Evolutionary conservation across 2,797 vertebrate species (phyloP).

Genomic region (Macropodus opercularis): DNA sequence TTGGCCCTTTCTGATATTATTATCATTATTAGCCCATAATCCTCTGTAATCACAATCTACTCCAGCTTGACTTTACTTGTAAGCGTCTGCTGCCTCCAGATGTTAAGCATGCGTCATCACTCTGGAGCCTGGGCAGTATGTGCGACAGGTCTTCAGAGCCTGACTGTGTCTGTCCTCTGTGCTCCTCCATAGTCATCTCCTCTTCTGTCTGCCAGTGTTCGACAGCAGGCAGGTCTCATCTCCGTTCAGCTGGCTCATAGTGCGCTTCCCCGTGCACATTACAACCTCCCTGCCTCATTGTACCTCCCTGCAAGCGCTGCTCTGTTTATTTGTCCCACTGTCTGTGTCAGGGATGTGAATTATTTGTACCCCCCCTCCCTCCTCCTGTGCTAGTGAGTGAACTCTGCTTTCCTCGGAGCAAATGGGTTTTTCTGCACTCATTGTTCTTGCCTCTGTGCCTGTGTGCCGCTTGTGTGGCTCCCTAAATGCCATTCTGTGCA

Average conservation of each 20-base stretch:
- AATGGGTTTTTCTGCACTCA: constrained; percentile 67
- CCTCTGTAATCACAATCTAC: background rate
- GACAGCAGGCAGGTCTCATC: constrained; percentile 77
- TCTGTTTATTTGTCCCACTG: constrained; percentile 64
- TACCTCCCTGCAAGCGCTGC: constrained; percentile 61
- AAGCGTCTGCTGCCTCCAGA: constrained; percentile 8
- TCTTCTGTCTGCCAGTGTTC: constrained; percentile 76
- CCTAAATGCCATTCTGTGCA: constrained; percentile 61
- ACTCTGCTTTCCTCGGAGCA: constrained; percentile 66
- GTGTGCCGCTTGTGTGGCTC: constrained; percentile 70
- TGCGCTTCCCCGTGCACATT: too few relatives aligned
- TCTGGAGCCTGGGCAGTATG: constrained; percentile 7
- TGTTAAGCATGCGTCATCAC: constrained; percentile 14
- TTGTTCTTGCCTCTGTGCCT: constrained; percentile 68
- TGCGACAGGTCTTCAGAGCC: constrained; percentile 37
- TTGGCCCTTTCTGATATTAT: too few relatives aligned
- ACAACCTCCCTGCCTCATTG: too few relatives aligned
- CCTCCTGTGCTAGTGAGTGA: constrained; percentile 51
- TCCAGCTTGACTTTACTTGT: background rate
- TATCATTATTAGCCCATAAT: background rate
- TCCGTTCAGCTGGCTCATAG: constrained; percentile 51
- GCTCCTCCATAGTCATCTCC: constrained; percentile 73
- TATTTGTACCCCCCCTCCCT: constrained; percentile 72
- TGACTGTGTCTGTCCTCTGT: constrained; percentile 62
- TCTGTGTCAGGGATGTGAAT: constrained; percentile 74